These are phyloP conservation scores for Sphaerophoria rueppellii DNA, from an alignment of 2,888 invertebrate genomes.

Conservation along the genomic window DNA sequence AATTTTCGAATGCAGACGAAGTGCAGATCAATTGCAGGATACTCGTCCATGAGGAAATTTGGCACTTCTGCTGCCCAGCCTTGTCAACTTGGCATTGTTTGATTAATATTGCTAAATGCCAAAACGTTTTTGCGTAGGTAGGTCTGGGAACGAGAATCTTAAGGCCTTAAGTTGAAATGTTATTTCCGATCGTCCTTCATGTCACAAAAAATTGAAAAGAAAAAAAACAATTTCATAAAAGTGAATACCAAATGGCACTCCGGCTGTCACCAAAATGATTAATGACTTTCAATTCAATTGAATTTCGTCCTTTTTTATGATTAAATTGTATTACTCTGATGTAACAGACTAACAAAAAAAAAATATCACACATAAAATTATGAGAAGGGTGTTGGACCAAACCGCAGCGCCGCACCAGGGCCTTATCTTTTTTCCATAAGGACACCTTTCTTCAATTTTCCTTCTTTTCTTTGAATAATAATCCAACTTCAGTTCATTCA, in stretches of 20 bases:
- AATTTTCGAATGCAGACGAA: slow-evolving; percentile 31
- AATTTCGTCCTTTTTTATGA: slow-evolving; percentile 38
- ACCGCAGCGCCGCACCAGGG: slow-evolving; percentile 44
- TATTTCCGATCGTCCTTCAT: too few species aligned
- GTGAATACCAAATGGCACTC: slow-evolving; percentile 48
- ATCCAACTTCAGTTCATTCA: slow-evolving; percentile 57
- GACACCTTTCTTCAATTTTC: slow-evolving; percentile 52
- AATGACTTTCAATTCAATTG: slow-evolving; percentile 69
- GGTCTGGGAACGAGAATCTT: too few species aligned
- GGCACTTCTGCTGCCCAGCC: too few species aligned
- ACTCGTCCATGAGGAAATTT: too few species aligned
- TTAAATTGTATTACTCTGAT: slow-evolving; percentile 52
- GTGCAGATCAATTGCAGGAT: slow-evolving; percentile 43
- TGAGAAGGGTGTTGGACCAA: slow-evolving; percentile 20
- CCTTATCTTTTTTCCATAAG: slow-evolving; percentile 57
- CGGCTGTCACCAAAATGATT: slow-evolving; percentile 68
- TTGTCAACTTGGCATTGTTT: too few species aligned
- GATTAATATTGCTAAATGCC: too few species aligned
- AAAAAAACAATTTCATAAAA: too few species aligned
- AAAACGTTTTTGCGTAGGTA: too few species aligned
- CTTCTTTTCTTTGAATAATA: slow-evolving; percentile 22
- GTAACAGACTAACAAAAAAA: slow-evolving; percentile 38
- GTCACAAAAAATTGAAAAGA: too few species aligned
- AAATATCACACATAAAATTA: slow-evolving; percentile 32
- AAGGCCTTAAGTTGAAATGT: too few species aligned